These are phyloP conservation scores for Drosophila mauritiana DNA, from an alignment of 1,140 invertebrate species.

Conservation along the genomic window DNA sequence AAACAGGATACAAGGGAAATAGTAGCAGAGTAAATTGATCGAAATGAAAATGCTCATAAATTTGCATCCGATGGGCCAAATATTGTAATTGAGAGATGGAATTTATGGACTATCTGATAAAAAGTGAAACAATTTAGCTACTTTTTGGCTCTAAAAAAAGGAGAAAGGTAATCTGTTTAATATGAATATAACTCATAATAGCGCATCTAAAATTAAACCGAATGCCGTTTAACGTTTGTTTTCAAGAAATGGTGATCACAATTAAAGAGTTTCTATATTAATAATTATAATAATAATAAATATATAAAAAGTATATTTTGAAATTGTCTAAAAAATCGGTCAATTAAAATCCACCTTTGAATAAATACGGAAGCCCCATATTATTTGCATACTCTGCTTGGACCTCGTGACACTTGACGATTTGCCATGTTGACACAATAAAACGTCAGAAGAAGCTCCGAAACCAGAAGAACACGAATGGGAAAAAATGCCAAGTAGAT, in stretches of 20 bases:
- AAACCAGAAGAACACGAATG: conserved; percentile 24
- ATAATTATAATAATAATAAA: no score
- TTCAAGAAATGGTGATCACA: no score
- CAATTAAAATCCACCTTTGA: conserved; percentile 59
- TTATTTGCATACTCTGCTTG: neutral
- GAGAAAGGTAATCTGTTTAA: conserved; percentile 9
- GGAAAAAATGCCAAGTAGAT: conserved; percentile 53
- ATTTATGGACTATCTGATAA: conserved; percentile 45
- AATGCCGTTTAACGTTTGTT: no score
- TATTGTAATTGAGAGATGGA: conserved; percentile 69
- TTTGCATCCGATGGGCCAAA: conserved; percentile 57
- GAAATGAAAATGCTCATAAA: conserved; percentile 77
- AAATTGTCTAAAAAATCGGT: conserved; percentile 3
- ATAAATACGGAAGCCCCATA: conserved; percentile 66
- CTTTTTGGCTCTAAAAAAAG: conserved; percentile 3
- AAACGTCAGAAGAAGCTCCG: conserved; percentile 55
- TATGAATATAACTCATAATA: neutral
- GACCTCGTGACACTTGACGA: conserved; percentile 67
- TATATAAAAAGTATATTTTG: conserved; percentile 22
- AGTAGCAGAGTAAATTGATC: conserved; percentile 70
- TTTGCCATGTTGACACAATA: conserved; percentile 82
- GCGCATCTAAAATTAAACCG: no score
- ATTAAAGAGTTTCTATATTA: no score
- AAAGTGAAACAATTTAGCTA: conserved; percentile 34
- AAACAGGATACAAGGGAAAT: conserved; percentile 36